Base-by-base conservation (phyloP, 2,113 vertebrate species). In the Seriola rivoliana region DNA sequence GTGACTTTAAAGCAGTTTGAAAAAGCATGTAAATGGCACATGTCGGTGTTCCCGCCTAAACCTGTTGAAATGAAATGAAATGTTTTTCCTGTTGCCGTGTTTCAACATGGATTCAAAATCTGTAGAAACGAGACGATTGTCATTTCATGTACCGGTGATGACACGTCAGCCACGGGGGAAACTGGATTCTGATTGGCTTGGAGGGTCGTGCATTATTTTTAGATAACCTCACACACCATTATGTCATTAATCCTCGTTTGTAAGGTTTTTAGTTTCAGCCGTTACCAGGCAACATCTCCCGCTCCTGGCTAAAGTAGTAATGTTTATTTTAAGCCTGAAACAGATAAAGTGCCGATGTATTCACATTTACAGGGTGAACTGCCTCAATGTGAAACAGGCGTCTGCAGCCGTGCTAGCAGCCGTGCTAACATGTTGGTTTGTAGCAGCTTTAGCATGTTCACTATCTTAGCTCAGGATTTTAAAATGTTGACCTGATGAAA, bases 201-300 rank as follows among this genome's bases (percentile, higher is more conserved):
- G 19, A 1, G 2, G 60, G 34, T 1, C 40, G 19, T n/a, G 25
- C 29, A 48, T 50, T 68, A 50, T 68, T 32, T 68, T 68, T 68
- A 67, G 64, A 52, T 52, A 52, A 52, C 50, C 50, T 17, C 17
- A 21, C 10, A 57, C n/a, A 57, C 21, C 48, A 8, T 68, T 55
- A n/a, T 40, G 36, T 17, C 34, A 57, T 57, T 40, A 29, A 29
- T 58, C 54, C 34, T 21, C 4, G 19, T 12, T 10, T 42, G 23
- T 25, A 17, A 58, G 16, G 69, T 32, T 57, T 46, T 13, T 34
- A 13, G 29, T 50, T 70, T 38, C 68, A 70, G 50, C 68, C 17
- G 68, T 71, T 71, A 55, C 68, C 52, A 71, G 68, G 68, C 48
- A 40, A 71, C 50, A 16, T 36, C 48, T 9, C 13, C 67, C 38